Percentiles rank a stretch among this genome's conserved stretches.
Conservation (phyloP, 2,797 vertebrate genomes). For the Pipistrellus pygmaeus region DNA sequence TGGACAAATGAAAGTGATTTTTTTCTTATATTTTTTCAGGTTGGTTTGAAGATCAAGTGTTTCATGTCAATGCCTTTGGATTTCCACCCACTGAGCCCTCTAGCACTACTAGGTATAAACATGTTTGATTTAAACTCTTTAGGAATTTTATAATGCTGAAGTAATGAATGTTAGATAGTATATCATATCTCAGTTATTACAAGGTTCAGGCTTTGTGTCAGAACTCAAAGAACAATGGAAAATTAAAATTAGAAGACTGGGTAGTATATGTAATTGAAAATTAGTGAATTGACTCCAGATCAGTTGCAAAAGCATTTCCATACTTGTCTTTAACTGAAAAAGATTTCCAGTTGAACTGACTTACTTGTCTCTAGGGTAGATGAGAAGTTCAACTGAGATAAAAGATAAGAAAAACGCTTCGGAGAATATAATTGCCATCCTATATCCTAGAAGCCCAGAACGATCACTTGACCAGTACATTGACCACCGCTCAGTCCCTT, state of each 20-base stretch:
- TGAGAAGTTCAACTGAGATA: not conserved
- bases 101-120: slow-evolving; percentile 92
- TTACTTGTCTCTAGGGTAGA: not conserved
- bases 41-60: slow-evolving; percentile 97
- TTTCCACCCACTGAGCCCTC: slow-evolving; percentile 97
- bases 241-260: not conserved
- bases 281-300: not conserved
- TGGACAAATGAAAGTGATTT: slow-evolving; percentile 47
- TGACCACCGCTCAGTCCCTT: no score
- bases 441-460: no score
- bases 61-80: slow-evolving; percentile 97
- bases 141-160: slow-evolving; percentile 22
- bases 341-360: not conserved
- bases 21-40: slow-evolving; percentile 87
- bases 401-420: slow-evolving; percentile 29
- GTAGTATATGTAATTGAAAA: slow-evolving; percentile 43
- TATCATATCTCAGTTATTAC: not conserved
- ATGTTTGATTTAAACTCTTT: not conserved
- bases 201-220: slow-evolving; percentile 11
- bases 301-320: not conserved
- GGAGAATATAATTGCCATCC: not conserved
- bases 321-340: slow-evolving; percentile 7
- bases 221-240: not conserved
- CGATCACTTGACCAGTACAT: no score
- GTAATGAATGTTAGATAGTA: not conserved